Conservation (phyloP, 2,888 invertebrate species). For the Ephialtes manifestator region DNA sequence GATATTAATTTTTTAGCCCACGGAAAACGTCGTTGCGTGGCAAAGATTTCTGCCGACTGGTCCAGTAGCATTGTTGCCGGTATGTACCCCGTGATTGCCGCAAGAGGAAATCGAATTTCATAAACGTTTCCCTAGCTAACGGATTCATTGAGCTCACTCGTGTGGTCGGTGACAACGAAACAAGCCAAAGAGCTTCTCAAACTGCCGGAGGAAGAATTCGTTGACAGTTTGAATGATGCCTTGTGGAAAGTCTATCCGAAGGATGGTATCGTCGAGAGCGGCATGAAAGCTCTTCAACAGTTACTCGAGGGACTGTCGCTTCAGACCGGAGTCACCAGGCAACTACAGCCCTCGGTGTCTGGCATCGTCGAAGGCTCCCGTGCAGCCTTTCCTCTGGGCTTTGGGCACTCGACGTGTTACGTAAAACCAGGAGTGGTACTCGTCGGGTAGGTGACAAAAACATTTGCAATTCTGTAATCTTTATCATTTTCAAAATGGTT, state of each 20-base stretch:
- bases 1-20: constrained; percentile 86
- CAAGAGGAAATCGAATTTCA: constrained; percentile 38
- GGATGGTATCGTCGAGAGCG: constrained; percentile 87
- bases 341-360: constrained; percentile 91
- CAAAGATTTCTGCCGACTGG: constrained; percentile 97
- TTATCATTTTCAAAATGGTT: too few relatives aligned
- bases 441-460: constrained; percentile 90
- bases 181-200: constrained; percentile 92
- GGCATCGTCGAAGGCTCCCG: constrained; percentile 89
- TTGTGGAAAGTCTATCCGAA: constrained; percentile 90
- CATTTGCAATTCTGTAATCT: background rate
- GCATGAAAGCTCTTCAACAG: constrained; percentile 87
- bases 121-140: constrained; percentile 87
- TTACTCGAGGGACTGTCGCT: constrained; percentile 85
- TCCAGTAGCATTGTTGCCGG: constrained; percentile 96
- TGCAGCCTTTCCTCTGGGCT: constrained; percentile 96
- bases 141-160: constrained; percentile 93
- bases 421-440: constrained; percentile 93
- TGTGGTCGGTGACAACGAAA: constrained; percentile 94
- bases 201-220: constrained; percentile 92
- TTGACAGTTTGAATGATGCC: constrained; percentile 95
- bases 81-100: constrained; percentile 82
- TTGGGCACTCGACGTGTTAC: constrained; percentile 96
- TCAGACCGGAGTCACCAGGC: constrained; percentile 87
- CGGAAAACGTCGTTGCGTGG: constrained; percentile 96